Percentiles rank a stretch among this genome's conserved stretches.
Evolutionary conservation across 1,140 invertebrate genomes (phyloP).

Genomic region (Asobara japonica): DNA sequence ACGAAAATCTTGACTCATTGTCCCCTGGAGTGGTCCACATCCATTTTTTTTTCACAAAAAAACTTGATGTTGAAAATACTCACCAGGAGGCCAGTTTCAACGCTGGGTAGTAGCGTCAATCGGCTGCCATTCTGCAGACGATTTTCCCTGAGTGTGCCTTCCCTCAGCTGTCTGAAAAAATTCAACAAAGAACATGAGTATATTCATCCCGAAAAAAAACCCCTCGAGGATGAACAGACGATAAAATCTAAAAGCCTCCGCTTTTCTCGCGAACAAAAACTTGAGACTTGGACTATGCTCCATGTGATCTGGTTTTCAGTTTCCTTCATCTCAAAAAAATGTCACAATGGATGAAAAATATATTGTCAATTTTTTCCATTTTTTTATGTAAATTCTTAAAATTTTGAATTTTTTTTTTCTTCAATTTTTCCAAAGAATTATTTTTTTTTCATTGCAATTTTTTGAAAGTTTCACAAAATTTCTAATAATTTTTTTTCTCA

Average conservation of each 20-base stretch:
- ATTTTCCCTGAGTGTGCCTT: constrained; percentile 88
- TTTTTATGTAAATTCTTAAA: too few relatives aligned
- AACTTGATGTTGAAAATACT: constrained; percentile 61
- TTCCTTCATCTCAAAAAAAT: background rate
- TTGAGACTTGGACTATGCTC: background rate
- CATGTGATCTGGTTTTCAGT: background rate
- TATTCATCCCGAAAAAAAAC: background rate
- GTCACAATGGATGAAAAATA: background rate
- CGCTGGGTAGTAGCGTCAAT: constrained; percentile 89
- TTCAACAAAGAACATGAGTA: constrained; percentile 42
- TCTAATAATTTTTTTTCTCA: too few relatives aligned
- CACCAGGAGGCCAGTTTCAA: constrained; percentile 94
- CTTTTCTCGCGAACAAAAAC: background rate
- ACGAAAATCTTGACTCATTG: too few relatives aligned
- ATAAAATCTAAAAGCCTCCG: constrained; percentile 12
- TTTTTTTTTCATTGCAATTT: too few relatives aligned
- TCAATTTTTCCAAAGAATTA: too few relatives aligned
- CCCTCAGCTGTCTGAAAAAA: constrained; percentile 84
- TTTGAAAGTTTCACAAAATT: too few relatives aligned
- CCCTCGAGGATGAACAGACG: background rate
- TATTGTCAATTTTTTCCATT: background rate
- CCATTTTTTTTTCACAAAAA: background rate
- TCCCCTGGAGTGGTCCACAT: background rate
- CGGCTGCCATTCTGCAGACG: constrained; percentile 86
- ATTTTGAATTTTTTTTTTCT: too few relatives aligned